A percentile compares a stretch with the other conserved stretches of the same genome.
These are phyloP conservation scores for Cebus imitator DNA, from an alignment of 2,113 vertebrate species.

Conservation along the genomic window DNA sequence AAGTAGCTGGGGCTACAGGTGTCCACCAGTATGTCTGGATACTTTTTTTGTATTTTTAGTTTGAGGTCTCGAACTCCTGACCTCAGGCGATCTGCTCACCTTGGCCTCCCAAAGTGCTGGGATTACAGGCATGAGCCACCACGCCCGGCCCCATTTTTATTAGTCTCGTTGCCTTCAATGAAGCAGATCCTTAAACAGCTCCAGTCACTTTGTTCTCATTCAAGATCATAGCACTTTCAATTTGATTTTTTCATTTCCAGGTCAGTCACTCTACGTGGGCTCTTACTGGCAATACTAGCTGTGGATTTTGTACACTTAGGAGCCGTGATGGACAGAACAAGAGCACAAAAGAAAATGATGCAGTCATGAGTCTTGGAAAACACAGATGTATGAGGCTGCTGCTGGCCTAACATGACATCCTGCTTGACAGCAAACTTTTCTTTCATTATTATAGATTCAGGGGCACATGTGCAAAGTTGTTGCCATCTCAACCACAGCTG, in stretches of 20 bases:
- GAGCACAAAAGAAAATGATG: not conserved
- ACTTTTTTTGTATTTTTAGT: no score
- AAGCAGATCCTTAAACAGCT: not conserved
- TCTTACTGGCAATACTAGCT: not conserved
- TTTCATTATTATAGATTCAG: no score
- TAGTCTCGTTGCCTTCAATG: not conserved
- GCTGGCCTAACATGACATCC: not conserved
- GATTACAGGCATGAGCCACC: no score
- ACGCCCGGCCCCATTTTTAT: not conserved
- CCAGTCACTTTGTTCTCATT: not conserved
- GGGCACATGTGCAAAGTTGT: no score
- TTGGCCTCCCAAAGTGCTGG: no score
- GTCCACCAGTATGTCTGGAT: accelerated
- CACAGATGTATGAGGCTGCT: not conserved
- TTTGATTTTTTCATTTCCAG: not conserved
- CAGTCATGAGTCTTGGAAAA: not conserved
- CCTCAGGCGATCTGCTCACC: no score
- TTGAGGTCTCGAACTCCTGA: no score
- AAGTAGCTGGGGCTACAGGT: no score
- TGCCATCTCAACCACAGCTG: no score
- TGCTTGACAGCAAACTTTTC: not conserved
- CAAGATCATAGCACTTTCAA: not conserved
- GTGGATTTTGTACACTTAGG: not conserved
- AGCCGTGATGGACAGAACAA: not conserved
- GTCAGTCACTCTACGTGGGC: not conserved